phyloP scores from a whole-genome alignment of 2,113 vertebrate genomes.

The Taxidea taxus region DNA sequence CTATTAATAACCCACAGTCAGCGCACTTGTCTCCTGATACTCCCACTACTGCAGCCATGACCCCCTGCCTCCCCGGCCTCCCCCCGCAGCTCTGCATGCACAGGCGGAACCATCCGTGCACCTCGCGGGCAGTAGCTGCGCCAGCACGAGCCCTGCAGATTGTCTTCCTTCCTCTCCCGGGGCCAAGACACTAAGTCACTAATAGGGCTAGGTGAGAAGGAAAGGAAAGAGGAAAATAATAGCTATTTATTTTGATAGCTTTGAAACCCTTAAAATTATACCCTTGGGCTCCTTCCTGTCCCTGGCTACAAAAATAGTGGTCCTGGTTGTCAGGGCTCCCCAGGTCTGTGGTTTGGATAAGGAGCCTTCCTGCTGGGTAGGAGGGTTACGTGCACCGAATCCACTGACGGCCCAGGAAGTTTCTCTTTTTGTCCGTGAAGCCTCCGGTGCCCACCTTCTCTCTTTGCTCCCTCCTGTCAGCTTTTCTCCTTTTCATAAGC shows the following conservation, averaged over 20 bases:
- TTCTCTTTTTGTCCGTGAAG: neutral
- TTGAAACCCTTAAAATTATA: neutral
- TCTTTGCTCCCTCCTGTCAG: neutral
- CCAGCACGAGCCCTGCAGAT: accelerated
- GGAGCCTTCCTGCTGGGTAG: neutral
- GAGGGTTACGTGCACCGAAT: neutral
- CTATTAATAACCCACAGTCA: constrained; percentile 31
- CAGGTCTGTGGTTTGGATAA: neutral
- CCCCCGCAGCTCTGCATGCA: neutral
- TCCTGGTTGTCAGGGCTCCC: neutral
- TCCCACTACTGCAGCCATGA: neutral
- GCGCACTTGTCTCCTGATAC: constrained; percentile 26
- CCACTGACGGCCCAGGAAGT: neutral
- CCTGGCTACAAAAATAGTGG: neutral
- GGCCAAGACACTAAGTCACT: neutral
- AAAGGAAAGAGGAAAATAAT: neutral
- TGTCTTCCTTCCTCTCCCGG: neutral
- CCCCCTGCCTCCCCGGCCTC: neutral
- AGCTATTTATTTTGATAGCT: neutral
- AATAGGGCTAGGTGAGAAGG: neutral
- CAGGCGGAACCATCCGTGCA: neutral
- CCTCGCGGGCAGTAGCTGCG: neutral
- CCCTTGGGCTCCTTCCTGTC: neutral
- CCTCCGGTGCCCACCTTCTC: neutral
- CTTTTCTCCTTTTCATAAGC: neutral